phyloP scores from a whole-genome alignment of 2,797 vertebrate genomes.

The Sebastes oblongus region DNA sequence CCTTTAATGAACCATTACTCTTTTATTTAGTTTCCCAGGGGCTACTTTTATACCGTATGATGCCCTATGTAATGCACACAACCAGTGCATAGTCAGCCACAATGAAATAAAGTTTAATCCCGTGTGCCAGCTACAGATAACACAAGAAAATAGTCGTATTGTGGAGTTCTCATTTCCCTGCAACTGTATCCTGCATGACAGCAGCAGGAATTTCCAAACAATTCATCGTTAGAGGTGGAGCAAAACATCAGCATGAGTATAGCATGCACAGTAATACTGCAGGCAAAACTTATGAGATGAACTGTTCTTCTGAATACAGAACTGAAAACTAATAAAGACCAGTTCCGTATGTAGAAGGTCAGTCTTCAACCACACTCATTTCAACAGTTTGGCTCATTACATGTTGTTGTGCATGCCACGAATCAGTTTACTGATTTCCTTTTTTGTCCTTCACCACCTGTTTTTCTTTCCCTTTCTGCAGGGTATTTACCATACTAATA shows the following conservation, averaged over 20 bases:
- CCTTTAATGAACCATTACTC: no score
- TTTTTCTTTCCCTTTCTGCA: conserved; percentile 24
- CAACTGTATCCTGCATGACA: neutral
- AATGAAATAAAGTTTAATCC: neutral
- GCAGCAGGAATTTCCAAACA: neutral
- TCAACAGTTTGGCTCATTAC: conserved; percentile 44
- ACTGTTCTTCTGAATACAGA: conserved; percentile 1
- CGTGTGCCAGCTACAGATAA: neutral
- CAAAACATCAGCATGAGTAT: neutral
- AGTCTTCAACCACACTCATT: conserved; percentile 35
- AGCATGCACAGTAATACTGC: neutral
- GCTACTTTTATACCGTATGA: no score
- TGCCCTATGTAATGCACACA: no score
- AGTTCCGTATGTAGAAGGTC: conserved; percentile 19
- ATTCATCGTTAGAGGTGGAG: neutral
- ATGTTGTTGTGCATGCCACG: conserved; percentile 15
- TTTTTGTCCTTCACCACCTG: neutral
- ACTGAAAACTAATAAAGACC: neutral
- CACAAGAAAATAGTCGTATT: neutral
- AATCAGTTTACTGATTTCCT: conserved; percentile 34
- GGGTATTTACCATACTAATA: conserved; percentile 11
- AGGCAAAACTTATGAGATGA: neutral
- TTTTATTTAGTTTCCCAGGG: no score
- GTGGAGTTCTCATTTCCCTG: neutral
- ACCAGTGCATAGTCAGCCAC: no score